Conservation (phyloP, 92 coral and sea anemone species). For the Siderastrea radians region DNA sequence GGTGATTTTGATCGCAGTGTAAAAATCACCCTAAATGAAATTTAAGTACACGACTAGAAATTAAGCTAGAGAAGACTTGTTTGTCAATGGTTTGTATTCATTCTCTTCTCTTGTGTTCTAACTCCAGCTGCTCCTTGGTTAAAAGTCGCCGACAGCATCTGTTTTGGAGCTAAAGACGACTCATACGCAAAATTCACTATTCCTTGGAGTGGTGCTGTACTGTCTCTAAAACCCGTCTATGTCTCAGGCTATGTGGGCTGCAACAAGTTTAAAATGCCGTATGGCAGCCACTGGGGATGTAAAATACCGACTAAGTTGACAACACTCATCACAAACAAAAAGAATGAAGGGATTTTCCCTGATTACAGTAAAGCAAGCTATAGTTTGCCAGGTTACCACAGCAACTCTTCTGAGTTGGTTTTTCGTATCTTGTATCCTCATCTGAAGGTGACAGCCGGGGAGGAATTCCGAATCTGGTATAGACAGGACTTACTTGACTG, state of each 20-base stretch:
- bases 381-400: not conserved
- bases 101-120: not conserved
- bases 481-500: not conserved
- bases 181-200: slow-evolving; percentile 11
- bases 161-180: slow-evolving; percentile 21
- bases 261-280: not conserved
- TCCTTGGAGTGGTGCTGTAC: not conserved
- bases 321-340: not conserved
- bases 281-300: slow-evolving; percentile 30
- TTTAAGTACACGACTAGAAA: too few relatives aligned
- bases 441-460: not conserved
- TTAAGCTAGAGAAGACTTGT: too few relatives aligned
- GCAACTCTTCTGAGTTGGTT: not conserved
- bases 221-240: slow-evolving; percentile 7
- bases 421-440: not conserved
- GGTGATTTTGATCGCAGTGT: too few relatives aligned
- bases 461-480: slow-evolving; percentile 16
- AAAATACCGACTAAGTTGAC: not conserved
- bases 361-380: not conserved
- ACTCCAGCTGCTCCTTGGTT: not conserved
- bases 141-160: not conserved
- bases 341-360: not conserved
- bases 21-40: too few relatives aligned
- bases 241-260: slow-evolving; percentile 15
- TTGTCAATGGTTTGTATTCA: too few relatives aligned